Conservation (phyloP, 2,113 vertebrate species). For the Crotalus helleri region DNA sequence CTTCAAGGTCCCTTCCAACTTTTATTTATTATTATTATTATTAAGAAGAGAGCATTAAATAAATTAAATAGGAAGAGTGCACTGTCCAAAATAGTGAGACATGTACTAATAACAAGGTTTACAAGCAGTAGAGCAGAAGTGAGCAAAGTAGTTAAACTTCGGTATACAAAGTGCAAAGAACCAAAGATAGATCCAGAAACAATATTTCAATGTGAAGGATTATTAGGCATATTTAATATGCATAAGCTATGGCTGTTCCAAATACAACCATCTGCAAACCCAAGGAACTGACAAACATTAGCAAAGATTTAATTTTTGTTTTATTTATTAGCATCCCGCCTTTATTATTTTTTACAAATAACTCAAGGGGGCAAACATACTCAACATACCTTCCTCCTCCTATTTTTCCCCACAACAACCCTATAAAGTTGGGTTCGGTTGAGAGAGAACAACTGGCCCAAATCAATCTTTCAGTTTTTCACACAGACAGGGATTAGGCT, state of each 20-base stretch:
- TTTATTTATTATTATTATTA: too few relatives aligned
- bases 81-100: not conserved
- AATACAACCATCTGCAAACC: not conserved
- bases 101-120: not conserved
- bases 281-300: not conserved
- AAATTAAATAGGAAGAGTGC: not conserved
- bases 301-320: not conserved
- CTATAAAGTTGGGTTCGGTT: not conserved
- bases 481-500: not conserved
- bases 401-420: not conserved
- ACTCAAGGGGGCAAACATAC: not conserved
- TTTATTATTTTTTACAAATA: not conserved
- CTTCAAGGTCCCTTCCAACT: too few relatives aligned
- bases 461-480: not conserved
- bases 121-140: too few relatives aligned
- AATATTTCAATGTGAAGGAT: not conserved
- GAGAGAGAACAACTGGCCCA: not conserved
- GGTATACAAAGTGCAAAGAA: not conserved
- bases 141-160: not conserved
- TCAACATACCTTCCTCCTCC: not conserved
- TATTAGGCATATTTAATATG: not conserved
- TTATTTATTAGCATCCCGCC: not conserved
- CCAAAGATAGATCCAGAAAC: not conserved
- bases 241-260: not conserved
- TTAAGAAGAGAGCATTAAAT: not conserved